Evolutionary conservation across 2,888 invertebrate species (phyloP), one percentile per base, ranked within the genome.

Genomic region (Prenolepis imparis): DNA sequence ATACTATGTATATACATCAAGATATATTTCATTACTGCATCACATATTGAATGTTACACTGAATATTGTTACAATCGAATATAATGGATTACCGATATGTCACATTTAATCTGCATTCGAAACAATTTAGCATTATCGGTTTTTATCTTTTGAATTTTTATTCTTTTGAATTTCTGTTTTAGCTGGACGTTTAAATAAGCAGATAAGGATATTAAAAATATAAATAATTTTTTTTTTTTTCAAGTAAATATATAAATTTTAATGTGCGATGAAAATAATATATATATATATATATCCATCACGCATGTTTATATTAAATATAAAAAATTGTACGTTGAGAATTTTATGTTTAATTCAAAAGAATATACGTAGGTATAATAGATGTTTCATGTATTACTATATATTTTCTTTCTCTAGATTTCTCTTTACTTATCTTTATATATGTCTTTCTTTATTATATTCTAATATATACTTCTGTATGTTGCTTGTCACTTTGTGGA

Each of bases 101-200:
- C 41, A 52, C 24, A 70, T 78, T 78, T 78, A 80, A 80, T 80
- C 73, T 73, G 32, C n/a, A 28, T 44, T 72, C 36, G 44, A 80
- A 52, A 18, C 44, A 72, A 72, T 80, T 59, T 73, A 72, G 15
- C 12, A 12, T 44, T 55, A 80, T 78, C 59, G 52, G 68, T 59
- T 80, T 73, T 80, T 80, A 73, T 72, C 44, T 59, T 59, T 44
- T 24, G 32, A 1, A 44, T 11, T 59, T 11, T 59, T 15, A 59
- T 32, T 41, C 32, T 59, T 36, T 73, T 36, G 57, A 80, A 59
- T 48, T 48, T 24, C 39, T 41, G 28, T 52, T 75, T 75, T n/a
- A 70, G 21, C 44, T 59, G 21, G 9, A n/a, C 52, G 6, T 18
- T 32, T 44, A 44, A 72, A 72, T 59, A 73, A 36, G 36, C 41